Evolutionary conservation across 1,140 invertebrate genomes (phyloP), one percentile per base, ranked within the genome.

Genomic region (Drosophila tsacasi): DNA sequence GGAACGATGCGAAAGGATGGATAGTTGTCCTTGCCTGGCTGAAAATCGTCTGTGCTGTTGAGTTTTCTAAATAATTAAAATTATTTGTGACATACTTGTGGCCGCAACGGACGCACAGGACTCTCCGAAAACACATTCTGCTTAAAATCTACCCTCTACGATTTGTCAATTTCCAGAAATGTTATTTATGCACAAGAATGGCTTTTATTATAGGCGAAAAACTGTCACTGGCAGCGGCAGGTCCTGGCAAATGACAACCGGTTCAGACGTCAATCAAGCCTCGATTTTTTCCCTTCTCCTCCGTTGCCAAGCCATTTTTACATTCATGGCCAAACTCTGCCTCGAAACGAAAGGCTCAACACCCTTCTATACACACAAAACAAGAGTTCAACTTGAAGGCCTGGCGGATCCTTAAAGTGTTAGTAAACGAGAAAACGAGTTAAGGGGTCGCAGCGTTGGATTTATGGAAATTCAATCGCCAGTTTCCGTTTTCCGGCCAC

Each of bases 191-290:
- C 49, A 79, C 27, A 37, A 64, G 30, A 54, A 25, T 58, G 42
- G 25, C 64, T 71, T 71, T 71, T 71, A 68, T 72, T 71, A 50
- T 50, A 71, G 35, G 21, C 52, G 65, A 59, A 72, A 73, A 52
- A 52, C 63, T 78, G 75, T 78, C 75, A 78, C 27, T 7, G 42
- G 25, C 46, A 62, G 44, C 40, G 63, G 35, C 64, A 77, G 77
- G 69, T 64, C 46, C 60, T 68, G 76, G 58, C 61, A 83, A 67
- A 35, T 55, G 74, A 77, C 75, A 77, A 42, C 54, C 60, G 30
- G 47, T 61, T 73, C 72, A 84, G 60, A 42, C 69, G 85, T 89
- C 85, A 89, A 81, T 89, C 85, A 90, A 81, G 73, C 4, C 17
- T 42, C 15, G 35, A 52, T 13, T 13, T 17, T 3, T 21, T 15